Percentiles rank a stretch among this genome's conserved stretches.
Conservation (phyloP, 2,888 invertebrate genomes). For the Acrocera orbiculus region DNA sequence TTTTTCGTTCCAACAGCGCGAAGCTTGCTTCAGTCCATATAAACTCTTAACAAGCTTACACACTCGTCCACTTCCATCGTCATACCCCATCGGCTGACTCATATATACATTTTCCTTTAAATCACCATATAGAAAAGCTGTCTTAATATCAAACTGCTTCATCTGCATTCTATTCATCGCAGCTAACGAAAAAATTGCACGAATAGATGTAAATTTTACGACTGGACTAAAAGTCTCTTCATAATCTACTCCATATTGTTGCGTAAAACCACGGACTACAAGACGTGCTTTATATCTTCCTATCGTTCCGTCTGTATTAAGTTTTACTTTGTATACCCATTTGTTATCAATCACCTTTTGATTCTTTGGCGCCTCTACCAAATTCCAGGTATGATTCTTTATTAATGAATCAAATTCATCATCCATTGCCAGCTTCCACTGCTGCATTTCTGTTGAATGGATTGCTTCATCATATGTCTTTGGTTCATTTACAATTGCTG, state of each 20-base stretch:
- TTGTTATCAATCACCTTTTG: constrained; percentile 14
- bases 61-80: too few relatives aligned
- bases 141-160: constrained; percentile 13
- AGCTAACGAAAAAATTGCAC: constrained; percentile 11
- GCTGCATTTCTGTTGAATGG: constrained; percentile 2
- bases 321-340: constrained; percentile 17
- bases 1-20: background rate
- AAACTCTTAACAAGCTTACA: too few relatives aligned
- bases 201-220: constrained; percentile 15
- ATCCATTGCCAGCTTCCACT: constrained; percentile 11
- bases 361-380: constrained; percentile 9
- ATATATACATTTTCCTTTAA: constrained; percentile 11
- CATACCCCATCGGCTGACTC: constrained; percentile 10
- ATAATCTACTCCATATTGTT: constrained; percentile 17
- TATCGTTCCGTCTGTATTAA: constrained; percentile 12
- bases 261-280: constrained; percentile 17
- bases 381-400: constrained; percentile 11
- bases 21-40: constrained; percentile 16
- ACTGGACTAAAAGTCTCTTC: constrained; percentile 21
- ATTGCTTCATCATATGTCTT: constrained; percentile 7
- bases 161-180: constrained; percentile 7
- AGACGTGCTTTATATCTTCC: constrained; percentile 17
- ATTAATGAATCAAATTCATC: constrained; percentile 10
- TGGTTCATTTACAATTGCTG: too few relatives aligned
- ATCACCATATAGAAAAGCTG: constrained; percentile 13